Evolutionary conservation across 2,888 invertebrate genomes (phyloP).

Genomic region (Agelastica alni): DNA sequence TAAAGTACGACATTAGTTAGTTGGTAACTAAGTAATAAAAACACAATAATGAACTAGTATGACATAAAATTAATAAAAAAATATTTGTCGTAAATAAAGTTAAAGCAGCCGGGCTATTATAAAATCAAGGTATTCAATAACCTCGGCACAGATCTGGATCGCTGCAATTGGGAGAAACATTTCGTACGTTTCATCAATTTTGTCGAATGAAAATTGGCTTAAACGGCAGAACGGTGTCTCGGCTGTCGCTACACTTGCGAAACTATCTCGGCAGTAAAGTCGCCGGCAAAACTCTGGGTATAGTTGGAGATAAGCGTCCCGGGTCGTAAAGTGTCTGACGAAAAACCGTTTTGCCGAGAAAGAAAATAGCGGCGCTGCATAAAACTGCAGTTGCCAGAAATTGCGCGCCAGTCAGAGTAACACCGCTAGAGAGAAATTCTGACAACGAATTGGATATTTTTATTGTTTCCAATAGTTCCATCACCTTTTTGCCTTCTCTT

Average conservation of each 20-base stretch:
- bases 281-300: slow-evolving; percentile 23
- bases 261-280: slow-evolving; percentile 30
- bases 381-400: slow-evolving; percentile 32
- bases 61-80: too few species aligned
- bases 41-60: too few species aligned
- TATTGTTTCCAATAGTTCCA: slow-evolving; percentile 27
- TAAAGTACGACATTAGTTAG: too few species aligned
- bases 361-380: slow-evolving; percentile 29
- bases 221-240: slow-evolving; percentile 20
- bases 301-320: slow-evolving; percentile 30
- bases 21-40: too few species aligned
- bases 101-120: too few species aligned
- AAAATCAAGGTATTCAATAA: slow-evolving; percentile 21
- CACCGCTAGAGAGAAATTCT: slow-evolving; percentile 21
- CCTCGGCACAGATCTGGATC: slow-evolving; percentile 12
- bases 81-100: too few species aligned
- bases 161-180: slow-evolving; percentile 16
- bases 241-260: slow-evolving; percentile 19
- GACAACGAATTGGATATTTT: slow-evolving; percentile 28
- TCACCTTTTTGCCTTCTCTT: slow-evolving; percentile 19
- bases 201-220: slow-evolving; percentile 24
- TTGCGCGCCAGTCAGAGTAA: slow-evolving; percentile 25
- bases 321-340: slow-evolving; percentile 32
- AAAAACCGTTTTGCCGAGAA: slow-evolving; percentile 18
- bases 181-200: slow-evolving; percentile 24